Evolutionary conservation across 1,140 invertebrate genomes (phyloP).

Genomic region (Apis florea): DNA sequence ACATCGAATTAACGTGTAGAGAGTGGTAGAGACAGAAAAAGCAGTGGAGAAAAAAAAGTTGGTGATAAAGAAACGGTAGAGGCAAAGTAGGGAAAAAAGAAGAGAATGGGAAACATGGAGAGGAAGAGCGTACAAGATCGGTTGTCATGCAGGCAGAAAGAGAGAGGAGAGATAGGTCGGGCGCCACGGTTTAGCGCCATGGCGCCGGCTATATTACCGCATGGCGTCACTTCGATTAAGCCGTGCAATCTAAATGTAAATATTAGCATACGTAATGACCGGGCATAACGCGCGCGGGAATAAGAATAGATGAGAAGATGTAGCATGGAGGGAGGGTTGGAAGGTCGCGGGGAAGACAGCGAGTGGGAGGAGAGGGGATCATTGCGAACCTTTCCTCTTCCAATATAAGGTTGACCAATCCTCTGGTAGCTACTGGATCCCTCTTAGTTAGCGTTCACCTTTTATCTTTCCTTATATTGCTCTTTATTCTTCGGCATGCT

Average conservation of each 20-base stretch:
- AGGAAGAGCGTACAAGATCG: conserved; percentile 9
- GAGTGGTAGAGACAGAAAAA: not conserved
- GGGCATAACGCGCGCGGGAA: conserved; percentile 63
- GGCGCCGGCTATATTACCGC: conserved; percentile 78
- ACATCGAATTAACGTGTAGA: conserved; percentile 21
- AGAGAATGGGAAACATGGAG: not conserved
- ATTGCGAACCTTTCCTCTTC: conserved; percentile 10
- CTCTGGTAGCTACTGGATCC: not conserved
- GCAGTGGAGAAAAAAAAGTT: not conserved
- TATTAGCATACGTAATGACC: conserved; percentile 78
- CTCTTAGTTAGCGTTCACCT: not conserved
- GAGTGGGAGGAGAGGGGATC: conserved; percentile 16
- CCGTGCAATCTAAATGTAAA: conserved; percentile 78
- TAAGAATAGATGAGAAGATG: conserved; percentile 60
- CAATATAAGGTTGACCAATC: conserved; percentile 3
- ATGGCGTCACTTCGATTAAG: conserved; percentile 79
- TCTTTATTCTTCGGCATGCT: not conserved
- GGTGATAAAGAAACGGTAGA: not conserved
- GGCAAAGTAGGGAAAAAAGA: not conserved
- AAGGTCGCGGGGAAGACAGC: conserved; percentile 22
- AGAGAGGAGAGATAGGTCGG: conserved; percentile 54
- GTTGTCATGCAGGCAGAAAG: conserved; percentile 2
- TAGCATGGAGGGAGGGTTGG: conserved; percentile 16
- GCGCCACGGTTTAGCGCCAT: conserved; percentile 76
- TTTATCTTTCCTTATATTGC: not conserved